Percentiles rank a stretch among this genome's conserved stretches.
Evolutionary conservation across 2,888 invertebrate species (phyloP).

Genomic region (Silvanus unidentatus): DNA sequence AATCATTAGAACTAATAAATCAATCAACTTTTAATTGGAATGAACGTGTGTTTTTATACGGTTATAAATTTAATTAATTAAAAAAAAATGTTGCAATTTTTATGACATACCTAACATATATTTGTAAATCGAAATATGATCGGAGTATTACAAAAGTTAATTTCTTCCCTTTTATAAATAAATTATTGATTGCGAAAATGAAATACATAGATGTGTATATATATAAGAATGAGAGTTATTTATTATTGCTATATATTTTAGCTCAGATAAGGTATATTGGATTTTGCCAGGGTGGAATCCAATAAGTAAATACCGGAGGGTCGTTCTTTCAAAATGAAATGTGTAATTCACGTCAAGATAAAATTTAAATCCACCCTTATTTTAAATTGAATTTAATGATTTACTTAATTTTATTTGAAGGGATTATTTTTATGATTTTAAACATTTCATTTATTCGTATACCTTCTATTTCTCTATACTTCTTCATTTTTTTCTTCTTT

Average conservation of each 20-base stretch:
- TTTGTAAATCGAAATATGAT: background rate
- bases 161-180: background rate
- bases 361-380: constrained; percentile 28
- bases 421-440: constrained; percentile 6
- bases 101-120: background rate
- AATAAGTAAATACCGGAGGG: constrained; percentile 35
- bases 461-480: background rate
- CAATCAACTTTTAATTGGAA: too few relatives aligned
- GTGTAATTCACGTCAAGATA: constrained; percentile 29
- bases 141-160: background rate
- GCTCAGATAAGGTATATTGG: constrained; percentile 31
- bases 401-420: constrained; percentile 15
- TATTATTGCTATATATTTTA: constrained; percentile 33
- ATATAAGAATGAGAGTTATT: constrained; percentile 22
- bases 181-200: constrained; percentile 4
- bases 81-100: too few relatives aligned
- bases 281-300: constrained; percentile 29
- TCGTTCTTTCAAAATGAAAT: constrained; percentile 34
- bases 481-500: background rate
- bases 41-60: too few relatives aligned
- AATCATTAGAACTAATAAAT: too few relatives aligned
- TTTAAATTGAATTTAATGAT: constrained; percentile 23
- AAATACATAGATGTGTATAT: background rate
- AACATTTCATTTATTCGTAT: background rate
- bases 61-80: too few relatives aligned